Evolutionary conservation across 2,888 invertebrate genomes (phyloP), one percentile per base, ranked within the genome.

Genomic region (Branchipolynoe longqiensis): DNA sequence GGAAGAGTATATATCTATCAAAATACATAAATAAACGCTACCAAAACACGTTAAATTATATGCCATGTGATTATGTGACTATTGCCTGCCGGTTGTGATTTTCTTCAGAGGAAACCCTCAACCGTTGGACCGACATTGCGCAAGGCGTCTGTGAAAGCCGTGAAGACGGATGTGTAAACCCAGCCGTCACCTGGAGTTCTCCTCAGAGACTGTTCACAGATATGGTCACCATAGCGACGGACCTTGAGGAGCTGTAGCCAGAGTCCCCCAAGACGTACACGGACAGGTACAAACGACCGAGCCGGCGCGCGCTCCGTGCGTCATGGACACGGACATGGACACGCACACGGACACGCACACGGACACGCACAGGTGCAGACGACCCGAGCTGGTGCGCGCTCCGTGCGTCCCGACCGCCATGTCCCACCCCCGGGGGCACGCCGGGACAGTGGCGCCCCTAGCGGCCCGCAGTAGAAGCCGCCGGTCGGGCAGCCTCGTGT

Each of bases 211-310:
- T 31, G 33, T 38, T 69, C 69, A 69, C 0, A 33, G 69, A 69
- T 69, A 69, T 69, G 69, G 69, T 69, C 6, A 36, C 69, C 69
- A 69, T 69, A 38, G 22, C 69, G 36, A 69, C 69, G 12, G 25
- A 36, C 22, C 36, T 69, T 33, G 69, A 69, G 36, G 69, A 69
- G 36, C 18, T 14, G 36, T 22, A 18, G 69, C 36, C 0, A 38
- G 69, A 4, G 1, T 22, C 69, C 36, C 33, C n/a, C n/a, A 33
- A 38, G 38, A 12, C 69, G 2, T 36, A 38, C 69, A 38, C 38
- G 22, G 14, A 18, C 38, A 69, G 38, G 36, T 38, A 38, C 3
- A 38, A 36, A 14, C 33, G 69, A 0, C 0, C 38, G 69, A 38
- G 14, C 36, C 36, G 36, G 12, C 36, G 38, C 36, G n/a, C 69